A percentile compares a stretch with the other conserved stretches of the same genome.
Conservation (phyloP, 2,888 invertebrate genomes). For the Ophioninae sp. region DNA sequence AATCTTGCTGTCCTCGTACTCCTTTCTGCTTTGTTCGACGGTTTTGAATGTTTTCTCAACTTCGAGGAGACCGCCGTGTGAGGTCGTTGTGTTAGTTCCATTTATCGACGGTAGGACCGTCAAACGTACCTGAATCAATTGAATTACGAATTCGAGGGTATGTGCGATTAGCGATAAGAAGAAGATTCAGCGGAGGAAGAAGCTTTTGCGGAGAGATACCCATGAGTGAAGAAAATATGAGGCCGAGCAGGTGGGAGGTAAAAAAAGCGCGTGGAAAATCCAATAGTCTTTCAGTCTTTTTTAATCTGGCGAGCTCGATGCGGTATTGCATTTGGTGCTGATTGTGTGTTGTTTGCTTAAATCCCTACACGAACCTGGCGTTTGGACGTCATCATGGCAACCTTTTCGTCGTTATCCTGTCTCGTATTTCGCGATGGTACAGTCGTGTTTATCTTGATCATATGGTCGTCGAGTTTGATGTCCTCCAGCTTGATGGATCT, state of each 20-base stretch:
- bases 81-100: slow-evolving; percentile 83
- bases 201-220: slow-evolving; percentile 43
- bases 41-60: slow-evolving; percentile 88
- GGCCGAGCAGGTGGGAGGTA: slow-evolving; percentile 18
- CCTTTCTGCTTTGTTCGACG: slow-evolving; percentile 84
- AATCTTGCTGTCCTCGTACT: slow-evolving; percentile 78
- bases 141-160: slow-evolving; percentile 80
- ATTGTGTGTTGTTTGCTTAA: slow-evolving; percentile 55
- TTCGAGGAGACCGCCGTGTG: slow-evolving; percentile 89
- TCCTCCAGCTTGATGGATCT: slow-evolving; percentile 80
- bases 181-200: slow-evolving; percentile 1
- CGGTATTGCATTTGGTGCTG: slow-evolving; percentile 45
- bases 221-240: slow-evolving; percentile 35
- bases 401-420: slow-evolving; percentile 62
- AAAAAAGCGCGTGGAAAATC: slow-evolving; percentile 43
- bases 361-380: slow-evolving; percentile 77
- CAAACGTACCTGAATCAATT: slow-evolving; percentile 82
- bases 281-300: slow-evolving; percentile 50
- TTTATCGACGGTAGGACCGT: slow-evolving; percentile 88
- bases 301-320: slow-evolving; percentile 35
- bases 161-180: slow-evolving; percentile 16
- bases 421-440: slow-evolving; percentile 31
- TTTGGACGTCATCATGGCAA: slow-evolving; percentile 78
- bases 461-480: slow-evolving; percentile 63
- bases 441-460: slow-evolving; percentile 55